These are phyloP conservation scores for Daubentonia madagascariensis DNA, from an alignment of 2,113 vertebrate genomes.

Conservation along the genomic window DNA sequence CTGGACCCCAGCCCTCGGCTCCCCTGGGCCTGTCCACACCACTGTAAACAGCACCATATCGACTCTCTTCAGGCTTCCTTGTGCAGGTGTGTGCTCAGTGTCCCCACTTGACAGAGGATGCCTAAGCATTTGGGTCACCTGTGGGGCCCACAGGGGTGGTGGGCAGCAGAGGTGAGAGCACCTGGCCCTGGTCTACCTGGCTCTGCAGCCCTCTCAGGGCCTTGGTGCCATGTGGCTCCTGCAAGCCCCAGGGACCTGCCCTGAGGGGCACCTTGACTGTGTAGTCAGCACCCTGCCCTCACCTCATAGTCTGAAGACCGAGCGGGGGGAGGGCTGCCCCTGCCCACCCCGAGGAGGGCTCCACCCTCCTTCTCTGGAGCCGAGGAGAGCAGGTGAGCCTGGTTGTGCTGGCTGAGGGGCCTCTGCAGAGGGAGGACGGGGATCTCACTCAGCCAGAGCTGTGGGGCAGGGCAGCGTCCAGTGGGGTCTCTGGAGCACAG, in stretches of 20 bases:
- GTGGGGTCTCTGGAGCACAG: neutral
- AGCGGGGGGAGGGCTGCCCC: no score
- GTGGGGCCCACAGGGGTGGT: neutral
- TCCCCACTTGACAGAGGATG: neutral
- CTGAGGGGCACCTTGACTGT: neutral
- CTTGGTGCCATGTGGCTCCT: fast-evolving
- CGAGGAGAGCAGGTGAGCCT: neutral
- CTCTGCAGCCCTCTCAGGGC: neutral
- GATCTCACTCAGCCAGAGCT: neutral
- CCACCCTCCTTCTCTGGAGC: no score
- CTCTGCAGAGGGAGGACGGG: neutral
- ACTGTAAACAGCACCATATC: neutral
- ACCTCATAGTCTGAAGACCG: no score
- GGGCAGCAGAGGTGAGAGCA: neutral
- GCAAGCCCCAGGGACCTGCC: neutral
- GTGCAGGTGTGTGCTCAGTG: neutral
- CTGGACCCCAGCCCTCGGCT: no score
- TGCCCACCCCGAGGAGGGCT: no score
- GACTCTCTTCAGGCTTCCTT: neutral
- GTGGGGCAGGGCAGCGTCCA: neutral
- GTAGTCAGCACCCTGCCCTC: no score
- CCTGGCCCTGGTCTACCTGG: neutral
- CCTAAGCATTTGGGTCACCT: no score
- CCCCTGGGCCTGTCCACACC: no score
- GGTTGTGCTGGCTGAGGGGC: no score